Base-by-base conservation (phyloP, 2,888 invertebrate genomes). In the Drosophila lutescens region DNA sequence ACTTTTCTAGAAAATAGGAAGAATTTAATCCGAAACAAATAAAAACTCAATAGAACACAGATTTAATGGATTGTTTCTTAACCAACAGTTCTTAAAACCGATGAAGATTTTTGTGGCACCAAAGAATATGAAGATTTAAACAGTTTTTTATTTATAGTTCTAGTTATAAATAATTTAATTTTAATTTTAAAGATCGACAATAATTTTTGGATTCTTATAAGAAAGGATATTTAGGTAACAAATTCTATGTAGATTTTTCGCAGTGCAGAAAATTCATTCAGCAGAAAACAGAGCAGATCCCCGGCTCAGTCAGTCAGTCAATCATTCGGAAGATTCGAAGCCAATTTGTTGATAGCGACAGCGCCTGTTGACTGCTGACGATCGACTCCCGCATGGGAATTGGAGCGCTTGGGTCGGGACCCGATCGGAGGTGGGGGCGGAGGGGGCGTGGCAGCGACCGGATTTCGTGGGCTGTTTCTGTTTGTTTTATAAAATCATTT, bases 311-410 rank as follows among this genome's bases (percentile, higher is more conserved):
- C 68, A 55, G 65, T 71, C 83, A 82, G 82, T 85, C 86, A 87
- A 87, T 87, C 88, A 84, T 66, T 80, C 77, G 65, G 71, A 60
- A 86, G 86, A 86, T 88, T 63, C 79, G 82, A 88, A 86, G 80
- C 82, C 88, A 86, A 86, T 86, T 88, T 86, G 87, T 67, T 79
- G 86, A 88, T 88, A 87, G 80, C 71, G 62, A 62, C 62, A 62
- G 71, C 65, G 67, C 53, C 73, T 67, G 76, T 8, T n/a, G 44
- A 47, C 26, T 26, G 46, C 83, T 82, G 83, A 78, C 83, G 84
- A 82, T 86, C 78, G 78, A 69, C 77, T 75, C 51, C 58, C 74
- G 74, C 66, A 61, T 80, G 86, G 74, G 78, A 86, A 75, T 78
- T 70, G 71, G 56, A 65, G 41, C 67, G 78, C 66, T 72, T 60